Evolutionary conservation across 37 sponge, comb jelly and placozoan species (phyloP).

Genomic region (Amphimedon queenslandica): DNA sequence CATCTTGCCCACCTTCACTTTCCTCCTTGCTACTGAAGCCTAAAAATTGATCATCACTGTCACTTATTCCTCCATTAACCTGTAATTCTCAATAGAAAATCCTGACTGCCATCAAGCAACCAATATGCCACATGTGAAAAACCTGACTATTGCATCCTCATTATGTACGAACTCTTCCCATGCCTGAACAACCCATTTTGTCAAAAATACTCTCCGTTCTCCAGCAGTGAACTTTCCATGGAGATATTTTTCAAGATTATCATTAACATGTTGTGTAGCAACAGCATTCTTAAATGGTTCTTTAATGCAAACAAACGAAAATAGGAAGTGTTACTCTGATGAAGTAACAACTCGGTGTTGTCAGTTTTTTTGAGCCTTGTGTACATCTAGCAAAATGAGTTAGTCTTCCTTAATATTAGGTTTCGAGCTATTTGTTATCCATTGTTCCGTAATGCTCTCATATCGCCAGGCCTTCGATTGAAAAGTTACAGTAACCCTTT

Average conservation of each 20-base stretch:
- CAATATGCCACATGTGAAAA: constrained; percentile 40
- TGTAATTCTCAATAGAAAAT: constrained; percentile 26
- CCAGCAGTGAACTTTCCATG: too few species aligned
- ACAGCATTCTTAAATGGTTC: too few species aligned
- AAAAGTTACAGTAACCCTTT: constrained; percentile 26
- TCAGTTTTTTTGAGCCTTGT: constrained; percentile 30
- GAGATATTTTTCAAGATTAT: too few species aligned
- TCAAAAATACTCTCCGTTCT: too few species aligned
- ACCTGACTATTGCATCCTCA: constrained; percentile 22
- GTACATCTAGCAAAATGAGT: constrained; percentile 38
- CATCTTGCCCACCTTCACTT: not conserved
- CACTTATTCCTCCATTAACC: not conserved
- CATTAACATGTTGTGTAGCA: too few species aligned
- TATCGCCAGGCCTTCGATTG: constrained; percentile 48
- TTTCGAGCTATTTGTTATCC: constrained; percentile 13
- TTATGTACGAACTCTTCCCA: constrained; percentile 7
- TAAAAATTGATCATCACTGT: constrained; percentile 29
- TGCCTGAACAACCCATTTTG: too few species aligned
- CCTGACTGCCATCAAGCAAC: constrained; percentile 42
- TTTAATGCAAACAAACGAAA: too few species aligned
- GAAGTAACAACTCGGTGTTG: too few species aligned
- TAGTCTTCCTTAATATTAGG: constrained; percentile 4
- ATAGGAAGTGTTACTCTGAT: too few species aligned
- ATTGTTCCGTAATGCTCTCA: constrained; percentile 21
- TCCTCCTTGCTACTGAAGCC: not conserved